Evolutionary conservation across 2,888 invertebrate species (phyloP).

Genomic region (Rutpela maculata): DNA sequence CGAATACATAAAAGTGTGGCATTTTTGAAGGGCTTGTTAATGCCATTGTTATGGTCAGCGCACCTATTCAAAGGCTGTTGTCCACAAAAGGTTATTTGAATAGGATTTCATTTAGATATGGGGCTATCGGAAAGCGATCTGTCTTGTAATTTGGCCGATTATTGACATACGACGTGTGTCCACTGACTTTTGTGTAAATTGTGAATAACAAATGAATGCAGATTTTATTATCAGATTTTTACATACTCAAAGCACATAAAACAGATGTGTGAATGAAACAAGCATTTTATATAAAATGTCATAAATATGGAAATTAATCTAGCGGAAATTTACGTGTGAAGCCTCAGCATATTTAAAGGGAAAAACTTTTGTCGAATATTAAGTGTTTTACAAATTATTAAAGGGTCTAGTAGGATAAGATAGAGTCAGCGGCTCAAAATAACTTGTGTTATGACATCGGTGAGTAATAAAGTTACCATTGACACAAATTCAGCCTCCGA

Average conservation of each 20-base stretch:
- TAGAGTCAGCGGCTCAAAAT: no score
- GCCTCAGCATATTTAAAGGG: background rate
- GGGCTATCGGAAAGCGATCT: slow-evolving; percentile 64
- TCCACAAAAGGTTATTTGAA: slow-evolving; percentile 56
- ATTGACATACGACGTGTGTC: slow-evolving; percentile 63
- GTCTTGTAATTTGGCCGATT: slow-evolving; percentile 65
- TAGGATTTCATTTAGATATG: slow-evolving; percentile 58
- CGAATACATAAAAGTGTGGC: slow-evolving; percentile 51
- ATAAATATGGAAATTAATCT: background rate
- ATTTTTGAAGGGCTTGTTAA: slow-evolving; percentile 62
- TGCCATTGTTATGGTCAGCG: slow-evolving; percentile 61
- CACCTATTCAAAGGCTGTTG: slow-evolving; percentile 52
- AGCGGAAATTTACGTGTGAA: background rate
- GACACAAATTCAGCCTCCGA: no score
- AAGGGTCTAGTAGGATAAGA: no score
- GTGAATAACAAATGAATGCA: slow-evolving; percentile 48
- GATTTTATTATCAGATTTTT: slow-evolving; percentile 30
- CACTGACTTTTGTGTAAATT: slow-evolving; percentile 43
- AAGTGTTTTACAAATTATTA: no score
- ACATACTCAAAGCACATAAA: background rate
- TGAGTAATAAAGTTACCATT: no score
- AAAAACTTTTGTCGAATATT: no score
- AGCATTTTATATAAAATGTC: background rate
- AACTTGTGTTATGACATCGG: no score
- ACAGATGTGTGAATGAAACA: background rate